Evolutionary conservation across 2,797 vertebrate genomes (phyloP).

Genomic region (Chaunax sp.): DNA sequence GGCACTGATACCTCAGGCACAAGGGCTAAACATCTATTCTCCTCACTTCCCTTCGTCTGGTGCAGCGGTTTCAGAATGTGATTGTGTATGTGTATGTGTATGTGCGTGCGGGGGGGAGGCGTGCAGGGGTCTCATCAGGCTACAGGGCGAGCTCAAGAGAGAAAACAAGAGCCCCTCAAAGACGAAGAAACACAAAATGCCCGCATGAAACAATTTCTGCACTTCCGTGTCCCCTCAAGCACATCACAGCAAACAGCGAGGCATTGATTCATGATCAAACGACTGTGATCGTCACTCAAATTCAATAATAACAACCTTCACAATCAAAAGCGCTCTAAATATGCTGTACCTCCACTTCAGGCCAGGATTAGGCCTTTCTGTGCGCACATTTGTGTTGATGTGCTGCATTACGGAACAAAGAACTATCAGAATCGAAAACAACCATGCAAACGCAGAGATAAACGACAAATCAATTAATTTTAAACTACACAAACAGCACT

Average conservation of each 20-base stretch:
- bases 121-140: conserved; percentile 74
- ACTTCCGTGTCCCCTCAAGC: conserved; percentile 74
- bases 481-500: conserved; percentile 42
- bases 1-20: conserved; percentile 75
- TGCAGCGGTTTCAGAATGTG: conserved; percentile 50
- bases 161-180: conserved; percentile 69
- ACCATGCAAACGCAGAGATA: conserved; percentile 73
- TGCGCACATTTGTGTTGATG: conserved; percentile 72
- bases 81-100: not conserved
- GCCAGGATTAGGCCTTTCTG: conserved; percentile 82
- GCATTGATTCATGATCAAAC: conserved; percentile 83
- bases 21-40: conserved; percentile 77
- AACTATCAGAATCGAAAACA: conserved; percentile 75
- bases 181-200: conserved; percentile 63
- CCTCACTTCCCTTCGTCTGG: conserved; percentile 69
- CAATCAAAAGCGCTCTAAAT: conserved; percentile 77
- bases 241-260: conserved; percentile 62
- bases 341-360: conserved; percentile 78
- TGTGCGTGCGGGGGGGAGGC: conserved; percentile 32
- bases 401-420: conserved; percentile 79
- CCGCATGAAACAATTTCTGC: conserved; percentile 81
- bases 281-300: conserved; percentile 83
- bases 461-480: conserved; percentile 80
- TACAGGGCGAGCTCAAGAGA: conserved; percentile 70
- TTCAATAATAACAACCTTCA: conserved; percentile 82